Evolutionary conservation across 1,140 invertebrate species (phyloP).

Genomic region (Sipha flava): DNA sequence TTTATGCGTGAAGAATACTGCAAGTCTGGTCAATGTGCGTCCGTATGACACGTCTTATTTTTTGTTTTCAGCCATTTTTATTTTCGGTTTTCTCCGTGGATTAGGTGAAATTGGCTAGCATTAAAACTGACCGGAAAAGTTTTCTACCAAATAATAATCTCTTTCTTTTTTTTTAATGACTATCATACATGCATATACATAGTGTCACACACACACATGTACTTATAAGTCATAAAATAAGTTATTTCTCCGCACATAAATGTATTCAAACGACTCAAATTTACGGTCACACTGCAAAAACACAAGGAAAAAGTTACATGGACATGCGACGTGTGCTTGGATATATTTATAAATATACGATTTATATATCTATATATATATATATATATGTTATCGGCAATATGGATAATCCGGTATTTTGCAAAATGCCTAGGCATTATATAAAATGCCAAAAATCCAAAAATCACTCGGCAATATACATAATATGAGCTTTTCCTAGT

Average conservation of each 20-base stretch:
- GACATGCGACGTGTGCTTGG: not conserved
- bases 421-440: too few species aligned
- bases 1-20: not conserved
- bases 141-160: not conserved
- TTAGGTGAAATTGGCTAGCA: not conserved
- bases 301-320: not conserved
- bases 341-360: too few species aligned
- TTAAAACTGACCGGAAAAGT: not conserved
- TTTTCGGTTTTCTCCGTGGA: slow-evolving; percentile 4
- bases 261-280: not conserved
- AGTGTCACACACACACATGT: not conserved
- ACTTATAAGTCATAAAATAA: not conserved
- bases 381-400: too few species aligned
- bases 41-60: not conserved
- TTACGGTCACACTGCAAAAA: not conserved
- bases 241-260: too few species aligned
- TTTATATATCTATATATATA: too few species aligned
- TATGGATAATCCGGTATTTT: too few species aligned
- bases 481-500: too few species aligned
- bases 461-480: too few species aligned
- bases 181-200: not conserved
- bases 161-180: not conserved
- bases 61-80: not conserved
- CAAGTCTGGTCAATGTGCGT: not conserved
- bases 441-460: too few species aligned